Evolutionary conservation across 2,888 invertebrate genomes (phyloP), one percentile per base, ranked within the genome.

Genomic region (Rhodophaea formosa): DNA sequence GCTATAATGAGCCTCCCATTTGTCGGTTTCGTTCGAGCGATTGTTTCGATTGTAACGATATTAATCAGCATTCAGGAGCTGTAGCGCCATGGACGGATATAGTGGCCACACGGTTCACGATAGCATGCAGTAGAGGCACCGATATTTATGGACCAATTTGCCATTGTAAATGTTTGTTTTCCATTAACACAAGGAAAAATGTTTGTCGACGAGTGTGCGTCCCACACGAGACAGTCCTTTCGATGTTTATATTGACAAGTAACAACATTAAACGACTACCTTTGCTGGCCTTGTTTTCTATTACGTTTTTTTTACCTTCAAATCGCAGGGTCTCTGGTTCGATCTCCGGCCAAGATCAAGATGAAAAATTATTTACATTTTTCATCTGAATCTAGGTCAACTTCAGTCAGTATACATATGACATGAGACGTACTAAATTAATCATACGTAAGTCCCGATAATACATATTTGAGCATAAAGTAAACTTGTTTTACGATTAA

Each of bases 61-160:
- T 73, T 72, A 75, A 83, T 84, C 74, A 79, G 72, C 75, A 84
- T 86, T 77, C 83, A 75, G 62, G 52, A 59, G 58, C 52, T 61
- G 72, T 71, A 65, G 62, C 58, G 60, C 39, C 60, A 59, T 57
- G 65, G 62, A 64, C 72, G 70, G 73, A 71, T 74, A 73, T 72
- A 75, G 69, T 62, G 62, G 67, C 68, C 65, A 64, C 54, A 57
- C 66, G 67, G 71, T 67, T 63, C 54, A 57, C 66, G 67, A 71
- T 67, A 66, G 64, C 62, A 59, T 64, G 63, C 61, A 53, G 63
- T 63, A 54, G 70, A 66, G 68, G 62, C 70, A 69, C 62, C 60
- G 66, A 75, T 77, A 76, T 74, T 74, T 76, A 72, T 72, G 71
- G 66, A 70, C 61, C 69, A 72, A 73, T 74, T 72, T 69, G 69